A percentile compares a stretch with the other conserved stretches of the same genome.
Evolutionary conservation across 2,888 invertebrate species (phyloP).

Genomic region (Trissolcus japonicus): DNA sequence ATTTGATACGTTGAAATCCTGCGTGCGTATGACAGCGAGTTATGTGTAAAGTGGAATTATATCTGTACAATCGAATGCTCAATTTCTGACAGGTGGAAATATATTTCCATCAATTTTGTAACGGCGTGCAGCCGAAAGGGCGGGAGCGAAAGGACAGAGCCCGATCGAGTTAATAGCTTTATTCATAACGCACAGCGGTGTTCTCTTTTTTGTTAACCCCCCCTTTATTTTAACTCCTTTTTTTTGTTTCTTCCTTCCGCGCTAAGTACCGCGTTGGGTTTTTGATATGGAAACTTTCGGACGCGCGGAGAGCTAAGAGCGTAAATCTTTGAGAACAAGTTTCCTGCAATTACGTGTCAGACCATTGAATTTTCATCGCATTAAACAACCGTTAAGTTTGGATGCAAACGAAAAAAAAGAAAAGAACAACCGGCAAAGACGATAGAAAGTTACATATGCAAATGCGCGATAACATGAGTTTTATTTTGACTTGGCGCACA

Average conservation of each 20-base stretch:
- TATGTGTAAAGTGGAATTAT: constrained; percentile 50
- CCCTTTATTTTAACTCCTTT: neutral
- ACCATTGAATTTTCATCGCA: constrained; percentile 29
- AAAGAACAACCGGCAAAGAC: too few species aligned
- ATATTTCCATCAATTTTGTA: constrained; percentile 42
- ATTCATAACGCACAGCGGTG: constrained; percentile 19
- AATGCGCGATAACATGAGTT: constrained; percentile 18
- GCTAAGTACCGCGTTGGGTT: neutral
- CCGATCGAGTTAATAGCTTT: constrained; percentile 40
- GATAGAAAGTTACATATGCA: constrained; percentile 28
- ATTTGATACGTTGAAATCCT: constrained; percentile 41
- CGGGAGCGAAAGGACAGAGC: neutral
- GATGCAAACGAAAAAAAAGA: too few species aligned
- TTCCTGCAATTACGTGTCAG: constrained; percentile 19
- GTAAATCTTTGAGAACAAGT: too few species aligned
- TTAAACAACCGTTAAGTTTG: constrained; percentile 30
- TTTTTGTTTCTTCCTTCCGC: neutral
- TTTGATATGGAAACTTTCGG: neutral
- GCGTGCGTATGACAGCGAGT: constrained; percentile 40
- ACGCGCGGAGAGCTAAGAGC: too few species aligned
- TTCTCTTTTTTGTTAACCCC: neutral
- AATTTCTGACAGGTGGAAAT: constrained; percentile 45
- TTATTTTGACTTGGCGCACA: constrained; percentile 20
- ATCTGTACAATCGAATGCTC: constrained; percentile 42
- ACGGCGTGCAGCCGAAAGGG: constrained; percentile 11